Percentiles rank a stretch among this genome's conserved stretches.
Evolutionary conservation across 2,797 vertebrate species (phyloP).

Genomic region (Pipistrellus pygmaeus): DNA sequence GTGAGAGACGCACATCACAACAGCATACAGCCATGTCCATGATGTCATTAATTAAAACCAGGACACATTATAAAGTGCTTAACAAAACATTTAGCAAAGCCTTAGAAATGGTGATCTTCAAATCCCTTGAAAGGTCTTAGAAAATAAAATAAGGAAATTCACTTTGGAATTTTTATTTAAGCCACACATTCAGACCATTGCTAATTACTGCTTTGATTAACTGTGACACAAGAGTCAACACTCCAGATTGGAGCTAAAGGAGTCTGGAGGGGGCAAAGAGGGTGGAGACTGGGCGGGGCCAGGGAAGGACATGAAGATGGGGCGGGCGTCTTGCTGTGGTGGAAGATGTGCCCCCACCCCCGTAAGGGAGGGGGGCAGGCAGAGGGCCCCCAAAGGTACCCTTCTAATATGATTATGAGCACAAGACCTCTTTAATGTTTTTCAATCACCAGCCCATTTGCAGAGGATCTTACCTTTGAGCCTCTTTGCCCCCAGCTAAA

Average conservation of each 20-base stretch:
- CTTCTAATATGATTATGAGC: constrained; percentile 4
- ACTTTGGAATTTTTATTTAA: constrained; percentile 42
- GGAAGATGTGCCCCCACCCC: background rate
- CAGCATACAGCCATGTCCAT: background rate
- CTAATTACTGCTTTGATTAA: constrained; percentile 46
- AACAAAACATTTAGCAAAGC: background rate
- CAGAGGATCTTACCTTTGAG: constrained; percentile 72
- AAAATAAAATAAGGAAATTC: constrained; percentile 39
- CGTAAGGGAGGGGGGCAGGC: background rate
- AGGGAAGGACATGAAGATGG: background rate
- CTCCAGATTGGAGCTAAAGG: background rate
- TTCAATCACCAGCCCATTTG: background rate
- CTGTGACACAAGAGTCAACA: background rate
- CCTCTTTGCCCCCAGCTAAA: constrained; percentile 64
- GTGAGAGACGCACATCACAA: background rate
- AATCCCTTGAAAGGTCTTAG: constrained; percentile 63
- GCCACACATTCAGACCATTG: background rate
- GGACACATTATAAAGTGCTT: background rate
- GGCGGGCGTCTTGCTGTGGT: background rate
- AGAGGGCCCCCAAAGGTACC: background rate
- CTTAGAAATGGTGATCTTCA: constrained; percentile 52
- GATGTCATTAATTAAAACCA: background rate
- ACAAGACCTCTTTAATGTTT: background rate
- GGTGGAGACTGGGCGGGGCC: background rate
- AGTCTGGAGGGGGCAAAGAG: background rate